Conservation (phyloP, 1,140 invertebrate species). For the Myzus persicae region DNA sequence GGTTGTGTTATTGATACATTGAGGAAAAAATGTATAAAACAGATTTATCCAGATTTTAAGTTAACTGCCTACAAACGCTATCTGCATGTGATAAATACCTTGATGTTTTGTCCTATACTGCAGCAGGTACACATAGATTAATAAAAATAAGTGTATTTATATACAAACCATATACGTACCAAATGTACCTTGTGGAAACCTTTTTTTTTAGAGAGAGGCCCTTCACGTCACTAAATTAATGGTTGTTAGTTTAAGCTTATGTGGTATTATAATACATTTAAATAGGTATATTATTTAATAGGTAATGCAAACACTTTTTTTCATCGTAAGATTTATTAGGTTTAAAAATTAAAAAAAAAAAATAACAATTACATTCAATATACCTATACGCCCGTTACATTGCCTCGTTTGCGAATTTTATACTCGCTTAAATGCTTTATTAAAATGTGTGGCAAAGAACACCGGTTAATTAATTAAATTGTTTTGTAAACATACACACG, state of each 20-base stretch:
- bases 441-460: neutral
- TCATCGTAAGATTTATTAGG: neutral
- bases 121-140: neutral
- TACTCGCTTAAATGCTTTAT: neutral
- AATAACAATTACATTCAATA: neutral
- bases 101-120: neutral
- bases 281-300: constrained; percentile 12
- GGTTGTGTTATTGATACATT: neutral
- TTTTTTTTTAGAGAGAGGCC: neutral
- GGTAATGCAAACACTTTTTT: constrained; percentile 4
- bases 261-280: neutral
- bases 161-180: neutral
- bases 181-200: neutral
- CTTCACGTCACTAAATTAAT: neutral
- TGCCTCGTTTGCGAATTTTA: neutral
- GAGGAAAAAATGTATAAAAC: neutral
- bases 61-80: too few species aligned
- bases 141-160: neutral
- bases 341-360: neutral
- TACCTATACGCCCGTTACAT: neutral
- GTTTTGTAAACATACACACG: neutral
- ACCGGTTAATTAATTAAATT: neutral
- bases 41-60: neutral
- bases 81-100: neutral
- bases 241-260: constrained; percentile 18